Evolutionary conservation across 1,140 invertebrate genomes (phyloP), one percentile per base, ranked within the genome.

Genomic region (Nautilus pompilius): DNA sequence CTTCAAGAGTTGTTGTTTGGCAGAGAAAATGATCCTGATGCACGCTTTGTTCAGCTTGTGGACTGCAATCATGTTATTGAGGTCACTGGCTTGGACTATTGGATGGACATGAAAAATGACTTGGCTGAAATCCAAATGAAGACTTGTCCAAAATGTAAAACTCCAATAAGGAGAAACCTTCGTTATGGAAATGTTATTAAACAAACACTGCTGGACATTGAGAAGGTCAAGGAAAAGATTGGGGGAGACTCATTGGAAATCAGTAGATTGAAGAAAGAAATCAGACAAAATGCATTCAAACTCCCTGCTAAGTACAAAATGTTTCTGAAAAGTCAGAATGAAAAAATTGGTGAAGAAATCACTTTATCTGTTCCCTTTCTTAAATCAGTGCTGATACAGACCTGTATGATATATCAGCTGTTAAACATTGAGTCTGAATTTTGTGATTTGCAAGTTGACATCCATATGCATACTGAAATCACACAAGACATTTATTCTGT

Each of bases 131-230:
- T 90, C 51, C 65, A 81, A n/a, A 79, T 88, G 60, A 87, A 87
- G 65, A 58, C 68, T 1, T 91, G 89, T 77, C 89, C 89, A 5
- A 79, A 76, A 64, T 90, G 90, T 69, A 87, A 86, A 61, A 86
- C 85, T 17, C 79, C 84, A 0, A 88, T 91, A n/a, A 81, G 84
- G 28, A 85, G 84, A 65, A 88, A 86, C 65, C 69, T 83, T 10
- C 77, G 89, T 24, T 90, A 88, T 71, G 86, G 87, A 60, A 84
- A 87, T 61, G 71, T 84, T 5, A 81, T 90, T 0, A 89, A 89
- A 67, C 51, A 74, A 28, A 80, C 79, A 33, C 78, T 86, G 17
- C 69, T 76, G 41, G 84, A 88, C 65, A 86, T 90, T 36, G 82
- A 83, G 54, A 74, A 75, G 17, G 85, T 89, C 1, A 89, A 90